phyloP scores from a whole-genome alignment of 2,113 vertebrate genomes.

The Numenius arquata region DNA sequence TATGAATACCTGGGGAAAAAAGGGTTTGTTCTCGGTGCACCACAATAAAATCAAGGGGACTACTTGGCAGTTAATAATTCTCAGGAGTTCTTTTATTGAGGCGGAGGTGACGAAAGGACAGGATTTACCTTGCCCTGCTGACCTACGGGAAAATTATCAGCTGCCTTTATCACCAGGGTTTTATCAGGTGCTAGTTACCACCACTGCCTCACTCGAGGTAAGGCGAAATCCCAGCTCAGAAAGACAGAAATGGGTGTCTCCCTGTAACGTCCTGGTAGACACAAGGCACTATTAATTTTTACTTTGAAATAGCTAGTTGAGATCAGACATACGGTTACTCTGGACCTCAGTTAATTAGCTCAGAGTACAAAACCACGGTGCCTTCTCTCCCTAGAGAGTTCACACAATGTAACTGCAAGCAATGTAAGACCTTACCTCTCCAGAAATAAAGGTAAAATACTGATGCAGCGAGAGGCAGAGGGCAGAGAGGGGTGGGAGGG shows the following conservation, averaged over 20 bases:
- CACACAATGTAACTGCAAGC: rapidly evolving
- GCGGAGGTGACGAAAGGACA: not conserved
- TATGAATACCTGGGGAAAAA: no score
- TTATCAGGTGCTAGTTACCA: not conserved
- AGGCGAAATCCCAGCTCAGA: not conserved
- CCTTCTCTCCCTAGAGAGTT: not conserved
- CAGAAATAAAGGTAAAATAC: not conserved
- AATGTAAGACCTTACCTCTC: no score
- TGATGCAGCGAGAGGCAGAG: not conserved
- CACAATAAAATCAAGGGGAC: not conserved
- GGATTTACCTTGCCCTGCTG: not conserved
- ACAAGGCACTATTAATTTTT: not conserved
- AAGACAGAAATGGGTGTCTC: not conserved
- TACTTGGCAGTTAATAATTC: not conserved
- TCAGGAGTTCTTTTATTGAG: not conserved
- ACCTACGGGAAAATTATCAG: not conserved
- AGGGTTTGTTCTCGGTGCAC: not conserved
- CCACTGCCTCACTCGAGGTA: not conserved
- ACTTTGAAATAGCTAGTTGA: not conserved
- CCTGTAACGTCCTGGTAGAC: not conserved
- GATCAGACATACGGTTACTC: not conserved
- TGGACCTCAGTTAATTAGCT: not conserved
- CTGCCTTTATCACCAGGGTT: not conserved
- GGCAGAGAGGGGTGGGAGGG: not conserved
- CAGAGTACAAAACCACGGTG: not conserved